Base-by-base conservation (phyloP, 2,113 vertebrate genomes). In the Girardinichthys multiradiatus region DNA sequence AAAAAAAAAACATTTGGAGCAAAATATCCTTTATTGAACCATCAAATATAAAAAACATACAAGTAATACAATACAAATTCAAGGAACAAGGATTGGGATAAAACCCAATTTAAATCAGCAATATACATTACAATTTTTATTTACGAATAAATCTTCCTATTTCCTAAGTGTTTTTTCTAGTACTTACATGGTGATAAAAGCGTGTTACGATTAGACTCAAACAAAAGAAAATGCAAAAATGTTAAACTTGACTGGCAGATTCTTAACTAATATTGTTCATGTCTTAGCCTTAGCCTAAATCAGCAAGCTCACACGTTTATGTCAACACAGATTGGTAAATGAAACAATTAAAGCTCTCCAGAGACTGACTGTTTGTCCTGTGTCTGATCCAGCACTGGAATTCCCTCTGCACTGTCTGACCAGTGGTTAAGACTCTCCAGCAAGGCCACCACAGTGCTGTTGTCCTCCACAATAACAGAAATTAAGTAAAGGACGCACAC, bases 401-500 rank as follows among this genome's bases (percentile, higher is more conserved):
- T 48, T 2, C 35, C 66, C 8, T 84, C 73, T 4, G 81, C 24
- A 8, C 35, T 15, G 0, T 83, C 77, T 14, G 68, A 68, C 26
- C 39, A 72, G 57, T 80, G 79, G 63, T 31, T 70, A 15, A 70
- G 62, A 68, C 65, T 37, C 12, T 89, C 83, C 31, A 91, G 66
- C n/a, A 91, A 76, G 2, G 64, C 37, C 24, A 66, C 21, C 19
- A 91, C 76, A 1, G 76, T 76, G 64, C 59, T 82, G 17, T 81
- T 76, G 33, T 83, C 91, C 62, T 94, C 92, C 84, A 91, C 78
- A 2, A 82, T 87, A 13, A 88, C 31, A 72, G 90, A 95, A 76
- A 95, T 72, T 27, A 96, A 60, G 70, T 89, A 91, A 14, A 96
- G 3, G 54, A 97, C 51, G 12, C 90, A 85, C 3, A 86, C 45